A percentile compares a stretch with the other conserved stretches of the same genome.
These are phyloP conservation scores for Cavia porcellus DNA, from an alignment of 2,113 vertebrate species.

Conservation along the genomic window DNA sequence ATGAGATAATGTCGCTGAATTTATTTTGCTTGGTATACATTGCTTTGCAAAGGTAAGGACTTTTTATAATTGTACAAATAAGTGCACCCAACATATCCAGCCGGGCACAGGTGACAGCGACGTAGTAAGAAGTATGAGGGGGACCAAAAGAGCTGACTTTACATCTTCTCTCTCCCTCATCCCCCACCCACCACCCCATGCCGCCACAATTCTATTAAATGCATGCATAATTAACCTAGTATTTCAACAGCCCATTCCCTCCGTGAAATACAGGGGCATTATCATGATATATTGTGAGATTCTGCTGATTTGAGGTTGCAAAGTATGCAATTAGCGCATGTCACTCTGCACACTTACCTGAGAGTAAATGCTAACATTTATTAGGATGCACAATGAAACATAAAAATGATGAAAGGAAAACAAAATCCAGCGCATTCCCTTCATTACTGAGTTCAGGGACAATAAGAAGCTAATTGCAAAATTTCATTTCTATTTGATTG, in stretches of 20 bases:
- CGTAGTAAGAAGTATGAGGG: rapidly evolving
- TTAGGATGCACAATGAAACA: background rate
- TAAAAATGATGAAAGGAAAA: constrained; percentile 10
- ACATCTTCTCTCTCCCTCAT: background rate
- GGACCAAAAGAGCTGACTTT: background rate
- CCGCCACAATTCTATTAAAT: background rate
- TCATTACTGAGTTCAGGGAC: constrained; percentile 30
- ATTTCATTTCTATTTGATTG: background rate
- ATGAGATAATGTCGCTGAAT: rapidly evolving
- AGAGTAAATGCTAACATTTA: background rate
- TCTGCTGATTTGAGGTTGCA: constrained; percentile 33
- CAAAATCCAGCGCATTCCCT: background rate
- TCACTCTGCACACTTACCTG: constrained; percentile 19
- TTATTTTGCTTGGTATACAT: rapidly evolving
- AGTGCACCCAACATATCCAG: background rate
- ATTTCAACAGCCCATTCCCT: background rate
- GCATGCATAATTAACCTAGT: constrained; percentile 43
- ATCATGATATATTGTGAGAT: constrained; percentile 31
- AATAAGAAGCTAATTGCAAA: constrained; percentile 42
- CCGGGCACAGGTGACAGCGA: background rate
- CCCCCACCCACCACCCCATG: background rate
- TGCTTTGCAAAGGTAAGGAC: background rate
- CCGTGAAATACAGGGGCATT: constrained; percentile 1
- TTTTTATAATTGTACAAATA: background rate
- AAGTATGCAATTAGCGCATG: background rate